Evolutionary conservation across 2,797 vertebrate species (phyloP).

Genomic region (Sphenodon punctatus): DNA sequence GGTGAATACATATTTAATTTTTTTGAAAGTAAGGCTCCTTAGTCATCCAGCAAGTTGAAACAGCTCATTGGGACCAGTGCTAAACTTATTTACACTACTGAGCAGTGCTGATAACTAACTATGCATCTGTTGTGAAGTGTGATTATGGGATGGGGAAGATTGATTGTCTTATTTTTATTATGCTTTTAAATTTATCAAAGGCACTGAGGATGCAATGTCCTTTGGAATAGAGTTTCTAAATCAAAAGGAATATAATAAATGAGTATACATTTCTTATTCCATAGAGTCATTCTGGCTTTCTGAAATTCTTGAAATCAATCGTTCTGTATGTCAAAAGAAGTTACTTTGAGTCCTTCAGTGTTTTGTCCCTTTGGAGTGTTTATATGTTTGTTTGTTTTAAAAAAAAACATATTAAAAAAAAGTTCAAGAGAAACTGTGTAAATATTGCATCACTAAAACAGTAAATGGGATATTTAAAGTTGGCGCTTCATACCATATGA

Average conservation of each 20-base stretch:
- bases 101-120: too few species aligned
- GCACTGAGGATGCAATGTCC: not conserved
- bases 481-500: not conserved
- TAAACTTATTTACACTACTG: too few species aligned
- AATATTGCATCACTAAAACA: not conserved
- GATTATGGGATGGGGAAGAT: constrained; percentile 28
- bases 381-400: not conserved
- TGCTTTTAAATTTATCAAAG: constrained; percentile 1
- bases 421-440: constrained; percentile 4
- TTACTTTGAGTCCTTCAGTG: not conserved
- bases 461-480: not conserved
- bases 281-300: not conserved
- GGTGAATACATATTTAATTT: constrained; percentile 13
- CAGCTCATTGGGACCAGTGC: constrained; percentile 16
- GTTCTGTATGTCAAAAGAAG: not conserved
- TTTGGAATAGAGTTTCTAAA: not conserved
- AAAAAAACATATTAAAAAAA: not conserved
- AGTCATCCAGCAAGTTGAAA: not conserved
- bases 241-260: not conserved
- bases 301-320: too few species aligned
- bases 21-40: not conserved
- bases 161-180: constrained; percentile 42
- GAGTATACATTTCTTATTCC: not conserved
- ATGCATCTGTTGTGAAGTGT: constrained; percentile 11
- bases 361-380: constrained; percentile 39